Conservation (phyloP, 2,113 vertebrate genomes). For the Erpornis zantholeuca region DNA sequence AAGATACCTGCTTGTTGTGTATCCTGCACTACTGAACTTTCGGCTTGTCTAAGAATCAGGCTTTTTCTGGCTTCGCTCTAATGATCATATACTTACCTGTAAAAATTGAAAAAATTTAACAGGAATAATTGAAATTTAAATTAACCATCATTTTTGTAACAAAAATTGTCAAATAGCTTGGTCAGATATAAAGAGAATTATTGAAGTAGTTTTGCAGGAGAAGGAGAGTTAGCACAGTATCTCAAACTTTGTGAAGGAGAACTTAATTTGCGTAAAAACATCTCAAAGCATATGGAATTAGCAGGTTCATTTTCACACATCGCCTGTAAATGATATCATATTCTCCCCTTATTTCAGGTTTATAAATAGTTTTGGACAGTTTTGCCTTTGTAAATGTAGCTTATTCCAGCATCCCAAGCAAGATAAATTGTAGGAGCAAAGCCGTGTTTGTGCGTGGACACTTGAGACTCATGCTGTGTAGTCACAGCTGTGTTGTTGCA, state of each 20-base stretch:
- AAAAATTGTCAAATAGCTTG: background rate
- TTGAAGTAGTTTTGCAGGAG: background rate
- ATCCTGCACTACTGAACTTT: background rate
- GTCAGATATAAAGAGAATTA: background rate
- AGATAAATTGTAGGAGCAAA: background rate
- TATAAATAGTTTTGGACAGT: background rate
- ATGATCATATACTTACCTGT: background rate
- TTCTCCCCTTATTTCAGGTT: background rate
- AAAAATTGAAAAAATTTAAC: background rate
- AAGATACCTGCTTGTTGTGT: background rate
- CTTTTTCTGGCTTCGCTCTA: background rate
- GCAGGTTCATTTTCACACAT: background rate
- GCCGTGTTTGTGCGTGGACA: background rate
- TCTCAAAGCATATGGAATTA: slow-evolving; percentile 15
- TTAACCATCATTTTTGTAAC: background rate
- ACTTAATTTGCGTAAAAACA: background rate
- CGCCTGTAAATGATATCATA: background rate
- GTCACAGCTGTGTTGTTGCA: background rate
- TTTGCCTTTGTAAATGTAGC: background rate
- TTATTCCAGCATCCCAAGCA: background rate
- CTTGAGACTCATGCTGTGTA: background rate
- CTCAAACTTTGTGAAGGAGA: background rate
- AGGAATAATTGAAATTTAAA: background rate
- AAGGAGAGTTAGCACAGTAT: background rate
- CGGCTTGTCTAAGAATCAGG: background rate